Percentiles rank a stretch among this genome's conserved stretches.
phyloP scores from a whole-genome alignment of 2,113 vertebrate genomes.

The Coptodon bakossiorum region DNA sequence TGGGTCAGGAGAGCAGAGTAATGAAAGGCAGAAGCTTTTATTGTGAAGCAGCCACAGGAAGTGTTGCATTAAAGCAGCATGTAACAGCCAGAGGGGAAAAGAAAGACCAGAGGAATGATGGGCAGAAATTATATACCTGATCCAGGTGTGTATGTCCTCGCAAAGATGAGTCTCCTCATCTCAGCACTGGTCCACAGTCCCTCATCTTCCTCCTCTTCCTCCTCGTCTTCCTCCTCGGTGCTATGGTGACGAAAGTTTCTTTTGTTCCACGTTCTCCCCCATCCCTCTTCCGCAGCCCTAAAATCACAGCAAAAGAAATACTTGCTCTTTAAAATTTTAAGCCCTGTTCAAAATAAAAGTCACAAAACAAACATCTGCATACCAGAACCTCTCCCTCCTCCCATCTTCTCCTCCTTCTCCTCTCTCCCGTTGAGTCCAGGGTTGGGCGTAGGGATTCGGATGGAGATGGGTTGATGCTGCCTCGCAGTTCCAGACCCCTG shows the following conservation, averaged over 20 bases:
- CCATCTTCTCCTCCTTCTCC: not conserved
- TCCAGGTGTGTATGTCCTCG: conserved; percentile 12
- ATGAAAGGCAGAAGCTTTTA: not conserved
- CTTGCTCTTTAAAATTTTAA: not conserved
- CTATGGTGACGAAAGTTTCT: conserved; percentile 27
- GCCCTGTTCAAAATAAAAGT: not conserved
- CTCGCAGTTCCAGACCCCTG: not conserved
- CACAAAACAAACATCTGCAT: not conserved
- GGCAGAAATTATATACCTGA: conserved; percentile 10
- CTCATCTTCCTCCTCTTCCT: conserved; percentile 1
- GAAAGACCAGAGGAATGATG: not conserved
- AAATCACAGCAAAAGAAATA: not conserved
- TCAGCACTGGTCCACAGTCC: conserved; percentile 30
- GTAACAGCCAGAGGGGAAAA: not conserved
- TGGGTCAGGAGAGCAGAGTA: not conserved
- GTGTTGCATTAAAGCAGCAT: not conserved
- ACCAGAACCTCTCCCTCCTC: conserved; percentile 4
- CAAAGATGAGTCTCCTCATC: conserved; percentile 3
- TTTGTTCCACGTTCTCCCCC: conserved; percentile 28
- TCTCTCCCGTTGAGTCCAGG: not conserved
- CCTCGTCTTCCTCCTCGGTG: conserved; percentile 36
- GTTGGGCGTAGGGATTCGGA: not conserved
- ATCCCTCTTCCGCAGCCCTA: conserved; percentile 5
- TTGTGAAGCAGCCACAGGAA: not conserved
- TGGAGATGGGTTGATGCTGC: not conserved